A percentile compares a stretch with the other conserved stretches of the same genome.
These are phyloP conservation scores for Epinotia ramella DNA, from an alignment of 2,888 invertebrate genomes.

Conservation along the genomic window DNA sequence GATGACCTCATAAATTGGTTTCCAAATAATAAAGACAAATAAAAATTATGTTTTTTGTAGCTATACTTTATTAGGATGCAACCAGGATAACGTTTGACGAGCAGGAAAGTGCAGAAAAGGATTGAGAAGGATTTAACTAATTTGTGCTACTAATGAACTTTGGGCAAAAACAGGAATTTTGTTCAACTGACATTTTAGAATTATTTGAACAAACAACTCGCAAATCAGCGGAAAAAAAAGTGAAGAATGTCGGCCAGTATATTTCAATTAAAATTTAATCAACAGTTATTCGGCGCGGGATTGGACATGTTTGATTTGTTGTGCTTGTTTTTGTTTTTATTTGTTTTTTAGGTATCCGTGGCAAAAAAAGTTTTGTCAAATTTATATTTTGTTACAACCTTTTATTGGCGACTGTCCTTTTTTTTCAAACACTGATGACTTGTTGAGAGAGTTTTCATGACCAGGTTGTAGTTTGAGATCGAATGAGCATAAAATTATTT, in stretches of 20 bases:
- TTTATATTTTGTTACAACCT: background rate
- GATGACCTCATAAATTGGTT: no score
- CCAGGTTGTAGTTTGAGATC: no score
- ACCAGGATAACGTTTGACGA: no score
- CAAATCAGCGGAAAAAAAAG: constrained; percentile 19
- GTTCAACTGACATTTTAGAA: background rate
- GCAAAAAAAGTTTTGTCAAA: background rate
- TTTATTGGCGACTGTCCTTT: background rate
- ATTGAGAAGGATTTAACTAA: no score
- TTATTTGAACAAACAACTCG: background rate
- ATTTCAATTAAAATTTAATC: constrained; percentile 34
- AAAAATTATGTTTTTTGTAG: no score
- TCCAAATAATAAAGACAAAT: no score
- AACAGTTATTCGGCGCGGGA: constrained; percentile 12
- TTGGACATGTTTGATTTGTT: constrained; percentile 29
- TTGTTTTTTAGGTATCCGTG: background rate
- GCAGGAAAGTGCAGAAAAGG: no score
- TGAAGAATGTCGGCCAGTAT: constrained; percentile 10
- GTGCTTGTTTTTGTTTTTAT: constrained; percentile 8
- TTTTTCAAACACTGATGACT: no score
- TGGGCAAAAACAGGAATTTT: background rate
- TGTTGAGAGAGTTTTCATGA: no score
- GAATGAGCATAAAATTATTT: no score
- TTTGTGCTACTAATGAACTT: no score
- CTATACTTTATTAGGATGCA: no score